Evolutionary conservation across 2,888 invertebrate genomes (phyloP).

Genomic region (Spodoptera picta): DNA sequence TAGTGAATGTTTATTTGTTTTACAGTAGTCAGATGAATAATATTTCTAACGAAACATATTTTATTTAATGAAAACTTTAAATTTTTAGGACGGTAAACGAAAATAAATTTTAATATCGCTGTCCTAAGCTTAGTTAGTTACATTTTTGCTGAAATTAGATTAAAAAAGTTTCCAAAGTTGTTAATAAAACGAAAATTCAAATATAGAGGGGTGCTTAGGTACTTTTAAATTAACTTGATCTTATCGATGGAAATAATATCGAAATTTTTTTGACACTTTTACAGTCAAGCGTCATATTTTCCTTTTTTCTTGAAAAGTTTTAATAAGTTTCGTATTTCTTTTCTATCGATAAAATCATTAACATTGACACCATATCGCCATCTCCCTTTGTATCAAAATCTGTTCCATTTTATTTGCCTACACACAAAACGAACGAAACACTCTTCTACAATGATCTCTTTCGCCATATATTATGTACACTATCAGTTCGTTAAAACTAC

Average conservation of each 20-base stretch:
- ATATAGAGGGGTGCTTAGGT: background rate
- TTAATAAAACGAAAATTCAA: conserved; percentile 12
- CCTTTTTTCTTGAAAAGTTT: background rate
- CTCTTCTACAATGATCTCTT: conserved; percentile 32
- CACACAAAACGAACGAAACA: conserved; percentile 12
- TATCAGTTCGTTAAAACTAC: conserved; percentile 71
- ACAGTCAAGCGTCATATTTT: too few relatives aligned
- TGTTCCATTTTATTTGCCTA: conserved; percentile 10
- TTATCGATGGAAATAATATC: background rate
- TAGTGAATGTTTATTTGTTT: background rate
- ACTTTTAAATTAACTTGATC: conserved; percentile 12
- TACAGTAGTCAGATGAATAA: background rate
- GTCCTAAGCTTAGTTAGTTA: conserved; percentile 13
- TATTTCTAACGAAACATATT: too few relatives aligned
- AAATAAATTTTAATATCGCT: conserved; percentile 27
- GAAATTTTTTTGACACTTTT: background rate
- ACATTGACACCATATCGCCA: background rate
- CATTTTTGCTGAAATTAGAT: conserved; percentile 12
- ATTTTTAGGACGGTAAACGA: conserved; percentile 18
- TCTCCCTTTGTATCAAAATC: background rate
- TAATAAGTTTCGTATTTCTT: background rate
- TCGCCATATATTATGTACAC: conserved; percentile 58
- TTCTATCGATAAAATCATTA: conserved; percentile 6
- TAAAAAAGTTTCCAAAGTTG: conserved; percentile 4
- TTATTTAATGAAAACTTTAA: too few relatives aligned